Conservation (phyloP, 2,888 invertebrate species). For the Volucella zonaria region DNA sequence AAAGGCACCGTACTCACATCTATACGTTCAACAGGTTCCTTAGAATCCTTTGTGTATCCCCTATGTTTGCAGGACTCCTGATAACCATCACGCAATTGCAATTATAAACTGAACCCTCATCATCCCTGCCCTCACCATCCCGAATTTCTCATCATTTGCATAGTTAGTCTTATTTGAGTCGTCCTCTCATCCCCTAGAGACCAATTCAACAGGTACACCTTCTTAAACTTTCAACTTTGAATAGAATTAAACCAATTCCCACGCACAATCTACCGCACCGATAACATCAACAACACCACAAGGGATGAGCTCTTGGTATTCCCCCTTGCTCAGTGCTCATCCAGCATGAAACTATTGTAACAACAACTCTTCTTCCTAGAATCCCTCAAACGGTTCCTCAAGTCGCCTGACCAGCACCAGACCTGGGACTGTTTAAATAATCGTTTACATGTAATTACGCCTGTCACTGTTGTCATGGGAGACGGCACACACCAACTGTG, state of each 20-base stretch:
- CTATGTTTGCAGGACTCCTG: neutral
- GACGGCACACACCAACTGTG: slow-evolving; percentile 52
- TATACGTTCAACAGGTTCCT: too few species aligned
- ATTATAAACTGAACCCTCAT: slow-evolving; percentile 46
- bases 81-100: slow-evolving; percentile 51
- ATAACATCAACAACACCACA: slow-evolving; percentile 53
- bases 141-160: slow-evolving; percentile 62
- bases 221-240: neutral
- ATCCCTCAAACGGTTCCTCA: slow-evolving; percentile 38
- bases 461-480: slow-evolving; percentile 72
- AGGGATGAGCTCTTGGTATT: slow-evolving; percentile 42
- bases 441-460: slow-evolving; percentile 70
- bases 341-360: slow-evolving; percentile 66
- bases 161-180: neutral
- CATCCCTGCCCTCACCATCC: neutral
- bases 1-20: too few species aligned
- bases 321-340: slow-evolving; percentile 51
- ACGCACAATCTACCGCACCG: slow-evolving; percentile 51
- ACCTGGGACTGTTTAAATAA: slow-evolving; percentile 52
- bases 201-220: slow-evolving; percentile 50
- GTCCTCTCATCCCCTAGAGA: slow-evolving; percentile 2
- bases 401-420: neutral
- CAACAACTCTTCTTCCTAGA: slow-evolving; percentile 46
- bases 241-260: slow-evolving; percentile 38
- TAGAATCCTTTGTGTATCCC: too few species aligned